Conservation (phyloP, 2,888 invertebrate genomes). For the Celastrina argiolus region DNA sequence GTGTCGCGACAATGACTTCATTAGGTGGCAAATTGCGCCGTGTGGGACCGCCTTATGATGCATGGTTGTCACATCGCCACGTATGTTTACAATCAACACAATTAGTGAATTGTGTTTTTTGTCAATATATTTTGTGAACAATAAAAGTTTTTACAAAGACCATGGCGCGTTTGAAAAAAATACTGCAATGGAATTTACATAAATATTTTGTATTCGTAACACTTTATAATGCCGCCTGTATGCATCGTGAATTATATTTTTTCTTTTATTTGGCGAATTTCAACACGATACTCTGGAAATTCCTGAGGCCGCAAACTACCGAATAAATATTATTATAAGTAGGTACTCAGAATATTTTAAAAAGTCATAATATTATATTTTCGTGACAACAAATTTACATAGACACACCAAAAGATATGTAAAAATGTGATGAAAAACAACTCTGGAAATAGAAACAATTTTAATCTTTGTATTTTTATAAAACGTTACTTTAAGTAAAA, state of each 20-base stretch:
- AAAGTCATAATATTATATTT: not conserved
- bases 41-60: slow-evolving; percentile 36
- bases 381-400: too few species aligned
- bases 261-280: not conserved
- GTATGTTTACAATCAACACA: slow-evolving; percentile 11
- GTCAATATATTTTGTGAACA: slow-evolving; percentile 30
- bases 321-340: not conserved
- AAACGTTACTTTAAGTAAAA: too few species aligned
- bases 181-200: not conserved
- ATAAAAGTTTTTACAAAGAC: slow-evolving; percentile 24
- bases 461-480: too few species aligned
- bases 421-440: too few species aligned
- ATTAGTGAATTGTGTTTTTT: slow-evolving; percentile 31
- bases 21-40: slow-evolving; percentile 48
- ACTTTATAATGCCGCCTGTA: not conserved
- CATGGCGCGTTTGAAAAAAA: slow-evolving; percentile 21
- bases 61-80: slow-evolving; percentile 34
- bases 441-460: too few species aligned
- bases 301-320: not conserved
- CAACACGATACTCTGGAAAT: not conserved
- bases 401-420: too few species aligned
- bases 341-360: not conserved
- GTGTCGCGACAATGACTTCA: slow-evolving; percentile 57
- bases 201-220: not conserved
- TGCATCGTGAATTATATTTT: not conserved